These are phyloP conservation scores for Incurvaria masculella DNA, from an alignment of 2,888 invertebrate species.

Conservation along the genomic window DNA sequence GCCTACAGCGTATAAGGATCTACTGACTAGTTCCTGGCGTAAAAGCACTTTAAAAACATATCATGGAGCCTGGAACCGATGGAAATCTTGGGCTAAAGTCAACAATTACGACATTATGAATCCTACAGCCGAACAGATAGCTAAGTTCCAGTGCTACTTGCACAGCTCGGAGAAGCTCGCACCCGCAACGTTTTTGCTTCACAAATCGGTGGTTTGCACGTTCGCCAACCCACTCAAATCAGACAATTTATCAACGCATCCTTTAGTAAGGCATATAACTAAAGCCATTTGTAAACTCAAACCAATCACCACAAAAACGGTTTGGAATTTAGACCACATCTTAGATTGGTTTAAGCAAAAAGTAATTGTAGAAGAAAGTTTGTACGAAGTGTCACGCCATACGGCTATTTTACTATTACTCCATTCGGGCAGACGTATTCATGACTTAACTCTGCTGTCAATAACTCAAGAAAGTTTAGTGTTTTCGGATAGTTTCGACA, in stretches of 20 bases:
- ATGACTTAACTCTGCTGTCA: conserved; percentile 17
- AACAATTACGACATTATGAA: conserved; percentile 1
- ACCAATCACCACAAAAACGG: conserved; percentile 5
- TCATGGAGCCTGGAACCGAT: conserved; percentile 11
- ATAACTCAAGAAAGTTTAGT: conserved; percentile 9
- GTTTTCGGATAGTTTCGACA: conserved; percentile 11
- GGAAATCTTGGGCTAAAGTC: conserved; percentile 8
- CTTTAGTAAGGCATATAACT: conserved; percentile 14
- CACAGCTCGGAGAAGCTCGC: conserved; percentile 11
- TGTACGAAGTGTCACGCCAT: conserved; percentile 10
- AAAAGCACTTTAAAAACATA: conserved; percentile 16
- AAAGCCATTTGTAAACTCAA: conserved; percentile 10
- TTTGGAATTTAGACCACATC: conserved; percentile 3
- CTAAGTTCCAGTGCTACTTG: conserved; percentile 7
- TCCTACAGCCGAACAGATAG: conserved; percentile 7
- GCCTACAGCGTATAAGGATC: conserved; percentile 4
- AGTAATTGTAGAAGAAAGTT: background rate
- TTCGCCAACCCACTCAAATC: conserved; percentile 14
- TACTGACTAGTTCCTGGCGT: conserved; percentile 13
- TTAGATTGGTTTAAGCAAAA: conserved; percentile 4
- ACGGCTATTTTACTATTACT: conserved; percentile 13
- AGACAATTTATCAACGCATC: conserved; percentile 8
- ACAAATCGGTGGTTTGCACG: conserved; percentile 18
- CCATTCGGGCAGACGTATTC: conserved; percentile 16
- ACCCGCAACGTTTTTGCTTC: conserved; percentile 16